Base-by-base conservation (phyloP, 2,888 invertebrate species). In the Scelioninae gen. 1 region DNA sequence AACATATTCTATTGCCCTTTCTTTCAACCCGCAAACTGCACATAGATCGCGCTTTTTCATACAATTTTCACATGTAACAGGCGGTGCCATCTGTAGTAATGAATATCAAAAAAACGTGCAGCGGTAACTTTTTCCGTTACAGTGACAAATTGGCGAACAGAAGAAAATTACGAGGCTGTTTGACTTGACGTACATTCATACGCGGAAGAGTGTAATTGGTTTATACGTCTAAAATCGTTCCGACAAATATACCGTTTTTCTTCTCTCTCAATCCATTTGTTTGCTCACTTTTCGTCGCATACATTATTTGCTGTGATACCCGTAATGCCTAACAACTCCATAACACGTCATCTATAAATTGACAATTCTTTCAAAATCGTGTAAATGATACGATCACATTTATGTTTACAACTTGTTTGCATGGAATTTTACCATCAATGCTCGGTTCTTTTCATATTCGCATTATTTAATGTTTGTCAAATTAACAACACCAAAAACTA, bases 111-210 rank as follows among this genome's bases (percentile, higher is more conserved):
- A 60, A n/a, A n/a, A n/a, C n/a, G n/a, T n/a, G n/a, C n/a, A n/a
- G n/a, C n/a, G 38, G 60, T 31, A 31, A 29, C 29, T 55, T 56
- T 77, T 68, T 38, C 49, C 13, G 29, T n/a, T 2, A 32, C 38
- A 60, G 49, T 47, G 62, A 68, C 79, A 79, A 79, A 74, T 79
- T 38, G 63, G 31, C 10, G 43, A 58, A 71, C 68, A 53, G 31
- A 45, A 43, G 47, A 45, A 49, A 80, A 74, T 79, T 79, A 79
- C 38, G 66, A 58, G 38, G 49, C 38, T 80, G 43, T 55, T 72
- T 29, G 60, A 53, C 58, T 60, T 62, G 34, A 74, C 40, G 55
- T 40, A 47, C 60, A 34, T 71, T 80, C 47, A 38, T 51, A 66
- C 47, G 51, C 16, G 38, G 9, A 63, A 72, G 43, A 68, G 49